A percentile compares a stretch with the other conserved stretches of the same genome.
These are phyloP conservation scores for Acronicta alni DNA, from an alignment of 2,888 invertebrate species.

Conservation along the genomic window DNA sequence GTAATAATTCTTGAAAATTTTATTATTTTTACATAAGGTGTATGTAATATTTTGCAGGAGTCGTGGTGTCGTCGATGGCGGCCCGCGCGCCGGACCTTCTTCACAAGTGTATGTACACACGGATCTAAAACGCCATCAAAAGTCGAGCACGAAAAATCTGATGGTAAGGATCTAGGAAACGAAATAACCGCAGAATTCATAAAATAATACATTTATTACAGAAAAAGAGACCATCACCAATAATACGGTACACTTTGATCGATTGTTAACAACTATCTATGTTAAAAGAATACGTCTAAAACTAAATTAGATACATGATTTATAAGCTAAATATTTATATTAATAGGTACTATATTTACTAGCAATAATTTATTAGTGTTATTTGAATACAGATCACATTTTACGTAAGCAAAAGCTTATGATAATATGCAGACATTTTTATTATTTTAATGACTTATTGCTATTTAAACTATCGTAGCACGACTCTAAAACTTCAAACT, in stretches of 20 bases:
- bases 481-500: constrained; percentile 92
- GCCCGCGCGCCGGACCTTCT: constrained; percentile 82
- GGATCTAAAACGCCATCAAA: constrained; percentile 82
- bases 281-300: constrained; percentile 57
- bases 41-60: constrained; percentile 82
- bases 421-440: constrained; percentile 60
- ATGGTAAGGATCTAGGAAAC: constrained; percentile 76
- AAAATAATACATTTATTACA: constrained; percentile 80
- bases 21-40: not conserved
- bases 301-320: constrained; percentile 71
- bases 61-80: constrained; percentile 91
- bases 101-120: constrained; percentile 80
- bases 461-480: constrained; percentile 90
- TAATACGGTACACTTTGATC: constrained; percentile 73
- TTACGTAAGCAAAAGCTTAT: constrained; percentile 76
- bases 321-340: constrained; percentile 73
- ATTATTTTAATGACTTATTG: constrained; percentile 85
- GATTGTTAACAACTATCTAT: constrained; percentile 67
- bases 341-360: constrained; percentile 70
- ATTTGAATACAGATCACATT: constrained; percentile 86
- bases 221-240: constrained; percentile 85
- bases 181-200: constrained; percentile 58
- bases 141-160: constrained; percentile 81
- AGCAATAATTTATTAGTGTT: constrained; percentile 85
- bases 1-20: not conserved